Evolutionary conservation across 2,888 invertebrate species (phyloP).

Genomic region (Anticlea derivata): DNA sequence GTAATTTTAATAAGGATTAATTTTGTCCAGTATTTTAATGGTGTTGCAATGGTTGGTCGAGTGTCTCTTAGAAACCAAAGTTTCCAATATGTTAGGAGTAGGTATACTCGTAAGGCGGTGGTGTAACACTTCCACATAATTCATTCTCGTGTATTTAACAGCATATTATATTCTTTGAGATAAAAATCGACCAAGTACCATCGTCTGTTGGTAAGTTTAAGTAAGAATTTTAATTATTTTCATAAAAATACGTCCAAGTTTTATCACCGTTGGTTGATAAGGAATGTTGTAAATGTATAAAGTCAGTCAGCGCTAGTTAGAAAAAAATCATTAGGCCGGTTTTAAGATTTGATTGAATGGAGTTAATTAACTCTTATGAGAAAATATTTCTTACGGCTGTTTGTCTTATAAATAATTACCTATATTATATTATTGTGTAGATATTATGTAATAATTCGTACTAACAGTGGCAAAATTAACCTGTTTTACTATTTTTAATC

Average conservation of each 20-base stretch:
- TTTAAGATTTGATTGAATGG: conserved; percentile 31
- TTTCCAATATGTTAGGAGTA: conserved; percentile 54
- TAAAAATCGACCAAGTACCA: conserved; percentile 57
- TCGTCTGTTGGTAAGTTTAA: conserved; percentile 48
- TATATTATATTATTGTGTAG: conserved; percentile 21
- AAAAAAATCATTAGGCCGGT: conserved; percentile 55
- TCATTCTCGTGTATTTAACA: conserved; percentile 42
- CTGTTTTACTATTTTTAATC: conserved; percentile 49
- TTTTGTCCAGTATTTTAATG: conserved; percentile 62
- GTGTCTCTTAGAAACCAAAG: conserved; percentile 68
- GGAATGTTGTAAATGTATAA: conserved; percentile 47
- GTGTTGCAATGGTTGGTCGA: conserved; percentile 54
- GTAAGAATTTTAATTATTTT: conserved; percentile 50
- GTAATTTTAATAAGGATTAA: conserved; percentile 59
- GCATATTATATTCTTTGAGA: conserved; percentile 54
- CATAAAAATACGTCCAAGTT: conserved; percentile 55
- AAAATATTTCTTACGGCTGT: conserved; percentile 22
- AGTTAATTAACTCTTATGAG: conserved; percentile 24
- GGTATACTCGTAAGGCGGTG: conserved; percentile 49
- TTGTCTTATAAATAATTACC: conserved; percentile 19
- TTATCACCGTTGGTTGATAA: conserved; percentile 50
- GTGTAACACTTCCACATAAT: conserved; percentile 47
- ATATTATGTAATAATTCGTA: conserved; percentile 23
- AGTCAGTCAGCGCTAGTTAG: conserved; percentile 63
- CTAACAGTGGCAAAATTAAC: conserved; percentile 29